A percentile compares a stretch with the other conserved stretches of the same genome.
phyloP scores from a whole-genome alignment of 2,113 vertebrate genomes.

The human region DNA sequence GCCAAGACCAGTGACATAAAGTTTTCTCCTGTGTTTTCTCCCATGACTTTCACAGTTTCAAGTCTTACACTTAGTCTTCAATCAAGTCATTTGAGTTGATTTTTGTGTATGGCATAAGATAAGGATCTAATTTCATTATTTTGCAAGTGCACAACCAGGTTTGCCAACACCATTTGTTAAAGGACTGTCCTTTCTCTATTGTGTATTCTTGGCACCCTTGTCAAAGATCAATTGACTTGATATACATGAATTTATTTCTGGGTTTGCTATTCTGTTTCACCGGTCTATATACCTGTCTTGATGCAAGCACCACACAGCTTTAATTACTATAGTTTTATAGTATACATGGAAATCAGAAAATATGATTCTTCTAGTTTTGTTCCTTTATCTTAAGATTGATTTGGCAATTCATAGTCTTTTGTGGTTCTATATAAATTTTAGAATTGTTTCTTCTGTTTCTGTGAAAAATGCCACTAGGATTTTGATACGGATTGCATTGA shows the following conservation, averaged over 20 bases:
- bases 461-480: neutral
- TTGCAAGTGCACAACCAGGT: neutral
- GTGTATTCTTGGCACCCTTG: neutral
- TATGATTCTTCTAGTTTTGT: neutral
- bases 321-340: neutral
- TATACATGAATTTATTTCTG: neutral
- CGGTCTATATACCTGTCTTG: neutral
- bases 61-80: neutral
- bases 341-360: neutral
- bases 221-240: neutral
- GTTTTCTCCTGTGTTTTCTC: neutral
- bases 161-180: neutral
- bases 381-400: neutral
- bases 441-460: neutral
- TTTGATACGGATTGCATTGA: neutral
- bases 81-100: neutral
- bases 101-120: neutral
- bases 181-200: neutral
- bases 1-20: neutral
- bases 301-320: neutral
- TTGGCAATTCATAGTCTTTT: neutral
- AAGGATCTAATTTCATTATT: neutral
- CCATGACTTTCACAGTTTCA: neutral
- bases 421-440: neutral
- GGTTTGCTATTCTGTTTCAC: neutral